A percentile compares a stretch with the other conserved stretches of the same genome.
Conservation (phyloP, 2,113 vertebrate species). For the Oreochromis spilurus region DNA sequence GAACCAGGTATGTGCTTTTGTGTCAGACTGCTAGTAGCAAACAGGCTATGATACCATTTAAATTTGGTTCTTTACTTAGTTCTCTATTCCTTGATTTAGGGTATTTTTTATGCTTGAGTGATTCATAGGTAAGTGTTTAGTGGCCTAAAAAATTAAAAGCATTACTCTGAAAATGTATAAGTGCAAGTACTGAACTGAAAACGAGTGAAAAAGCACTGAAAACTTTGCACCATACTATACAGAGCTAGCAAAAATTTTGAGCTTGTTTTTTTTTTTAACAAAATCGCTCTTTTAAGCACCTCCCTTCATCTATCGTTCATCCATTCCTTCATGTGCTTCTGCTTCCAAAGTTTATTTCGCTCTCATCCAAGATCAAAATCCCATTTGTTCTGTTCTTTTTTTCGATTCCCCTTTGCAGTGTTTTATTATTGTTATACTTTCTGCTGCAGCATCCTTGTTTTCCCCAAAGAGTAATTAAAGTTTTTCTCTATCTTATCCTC, state of each 20-base stretch:
- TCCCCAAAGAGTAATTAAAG: constrained; percentile 11
- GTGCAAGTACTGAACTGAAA: neutral
- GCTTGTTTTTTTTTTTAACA: neutral
- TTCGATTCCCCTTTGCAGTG: neutral
- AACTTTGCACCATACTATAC: neutral
- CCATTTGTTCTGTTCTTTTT: neutral
- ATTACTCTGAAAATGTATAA: neutral
- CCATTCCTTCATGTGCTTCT: neutral
- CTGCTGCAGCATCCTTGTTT: neutral
- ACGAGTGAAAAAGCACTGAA: neutral
- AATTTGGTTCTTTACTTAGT: neutral
- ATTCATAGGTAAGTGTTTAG: neutral
- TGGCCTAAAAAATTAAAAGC: neutral
- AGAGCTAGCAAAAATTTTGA: neutral
- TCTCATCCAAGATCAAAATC: neutral
- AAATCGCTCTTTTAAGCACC: neutral
- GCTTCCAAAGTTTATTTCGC: neutral
- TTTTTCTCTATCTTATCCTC: constrained; percentile 2
- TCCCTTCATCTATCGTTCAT: neutral
- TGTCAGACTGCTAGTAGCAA: neutral
- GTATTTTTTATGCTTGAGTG: neutral
- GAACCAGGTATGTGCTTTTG: neutral
- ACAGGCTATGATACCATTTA: neutral
- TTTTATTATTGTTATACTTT: neutral
- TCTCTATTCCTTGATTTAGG: neutral